A percentile compares a stretch with the other conserved stretches of the same genome.
Conservation (phyloP, 2,888 invertebrate species). For the Perdita meconis region DNA sequence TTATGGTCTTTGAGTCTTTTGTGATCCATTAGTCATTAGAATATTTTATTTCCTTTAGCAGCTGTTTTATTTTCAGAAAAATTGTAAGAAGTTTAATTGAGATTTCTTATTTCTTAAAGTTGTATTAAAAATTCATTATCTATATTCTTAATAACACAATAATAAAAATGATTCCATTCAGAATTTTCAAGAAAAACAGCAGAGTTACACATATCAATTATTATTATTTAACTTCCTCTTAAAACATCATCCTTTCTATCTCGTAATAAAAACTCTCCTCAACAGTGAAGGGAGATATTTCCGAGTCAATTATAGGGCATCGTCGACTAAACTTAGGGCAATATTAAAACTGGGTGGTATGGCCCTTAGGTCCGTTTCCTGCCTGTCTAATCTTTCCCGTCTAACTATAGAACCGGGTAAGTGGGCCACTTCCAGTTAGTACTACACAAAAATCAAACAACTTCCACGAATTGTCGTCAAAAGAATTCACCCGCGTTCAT, state of each 20-base stretch:
- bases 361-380: conserved; percentile 30
- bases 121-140: too few species aligned
- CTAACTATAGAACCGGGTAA: conserved; percentile 59
- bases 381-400: conserved; percentile 35
- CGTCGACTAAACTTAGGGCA: conserved; percentile 12
- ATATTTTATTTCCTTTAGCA: too few species aligned
- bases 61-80: too few species aligned
- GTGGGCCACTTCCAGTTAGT: conserved; percentile 43
- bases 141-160: too few species aligned
- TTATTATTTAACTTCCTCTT: background rate
- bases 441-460: conserved; percentile 17
- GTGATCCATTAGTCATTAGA: too few species aligned
- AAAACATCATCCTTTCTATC: background rate
- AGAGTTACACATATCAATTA: too few species aligned
- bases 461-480: conserved; percentile 24
- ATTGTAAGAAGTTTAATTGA: too few species aligned
- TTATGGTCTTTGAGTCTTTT: too few species aligned
- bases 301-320: background rate
- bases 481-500: too few species aligned
- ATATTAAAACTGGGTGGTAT: conserved; percentile 2
- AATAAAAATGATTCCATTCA: too few species aligned
- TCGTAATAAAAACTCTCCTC: background rate
- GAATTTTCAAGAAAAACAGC: too few species aligned
- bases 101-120: too few species aligned
- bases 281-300: background rate